Percentiles rank a stretch among this genome's conserved stretches.
Evolutionary conservation across 2,797 vertebrate species (phyloP).

Genomic region (Syngnathus acus): DNA sequence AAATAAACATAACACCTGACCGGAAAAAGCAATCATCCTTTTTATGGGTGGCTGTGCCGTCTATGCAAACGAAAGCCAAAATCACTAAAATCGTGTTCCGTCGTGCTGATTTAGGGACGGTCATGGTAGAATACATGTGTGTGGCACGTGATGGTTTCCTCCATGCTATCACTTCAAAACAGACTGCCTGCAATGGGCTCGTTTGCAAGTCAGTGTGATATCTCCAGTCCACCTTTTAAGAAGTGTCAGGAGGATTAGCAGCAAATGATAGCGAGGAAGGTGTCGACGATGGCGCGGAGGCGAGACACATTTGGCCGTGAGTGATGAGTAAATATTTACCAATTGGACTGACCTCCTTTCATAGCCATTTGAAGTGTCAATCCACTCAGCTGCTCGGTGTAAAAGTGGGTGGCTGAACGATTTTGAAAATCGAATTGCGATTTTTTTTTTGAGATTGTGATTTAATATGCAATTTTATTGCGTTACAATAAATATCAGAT

Average conservation of each 20-base stretch:
- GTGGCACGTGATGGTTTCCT: background rate
- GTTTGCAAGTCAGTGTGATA: background rate
- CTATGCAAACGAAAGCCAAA: background rate
- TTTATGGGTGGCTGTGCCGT: background rate
- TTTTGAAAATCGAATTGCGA: background rate
- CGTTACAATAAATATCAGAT: no score
- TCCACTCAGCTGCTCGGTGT: constrained; percentile 26
- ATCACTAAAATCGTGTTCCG: background rate
- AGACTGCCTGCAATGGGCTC: background rate
- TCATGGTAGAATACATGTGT: background rate
- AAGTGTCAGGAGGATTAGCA: background rate
- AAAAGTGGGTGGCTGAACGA: background rate
- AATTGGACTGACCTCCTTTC: constrained; percentile 33
- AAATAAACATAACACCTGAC: background rate
- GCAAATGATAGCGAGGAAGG: background rate
- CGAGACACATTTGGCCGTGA: constrained; percentile 33
- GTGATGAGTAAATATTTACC: constrained; percentile 51
- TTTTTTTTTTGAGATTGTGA: no score
- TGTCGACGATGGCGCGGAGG: constrained; percentile 8
- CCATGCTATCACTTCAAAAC: background rate
- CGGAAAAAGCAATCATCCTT: background rate
- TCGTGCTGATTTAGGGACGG: background rate
- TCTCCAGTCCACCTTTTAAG: background rate
- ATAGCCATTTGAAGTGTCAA: constrained; percentile 45
- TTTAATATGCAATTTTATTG: no score